Base-by-base conservation (phyloP, 2,888 invertebrate species). In the Athalia rosae region DNA sequence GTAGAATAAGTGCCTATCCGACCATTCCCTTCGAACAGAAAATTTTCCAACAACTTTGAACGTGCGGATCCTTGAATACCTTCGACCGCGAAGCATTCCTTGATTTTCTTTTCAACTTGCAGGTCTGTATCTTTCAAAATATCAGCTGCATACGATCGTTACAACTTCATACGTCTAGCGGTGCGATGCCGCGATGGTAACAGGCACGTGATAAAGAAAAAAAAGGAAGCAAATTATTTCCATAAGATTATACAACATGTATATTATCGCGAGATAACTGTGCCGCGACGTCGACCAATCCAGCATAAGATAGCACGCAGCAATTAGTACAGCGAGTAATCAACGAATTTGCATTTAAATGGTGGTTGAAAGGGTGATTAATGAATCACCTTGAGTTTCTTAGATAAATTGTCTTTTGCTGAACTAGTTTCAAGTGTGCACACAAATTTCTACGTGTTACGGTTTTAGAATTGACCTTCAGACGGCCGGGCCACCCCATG, bases 321-420 rank as follows among this genome's bases (percentile, higher is more conserved):
- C 85, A 88, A 88, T 88, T 88, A 88, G 85, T 84, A 84, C 84
- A 78, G 77, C 78, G 81, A 83, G 84, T 88, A 88, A 88, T 88
- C 86, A 87, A 86, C 84, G 82, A 86, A 88, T 88, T 88, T 88
- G 85, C 88, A 88, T 88, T 86, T 88, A 87, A 88, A 88, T 87
- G 84, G 86, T 82, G 84, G 83, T 83, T 83, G 85, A 87, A 87
- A 86, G 86, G 28, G 85, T 81, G 85, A 84, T 85, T 86, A 85
- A 88, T 87, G 85, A 87, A 87, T 87, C 82, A 82, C 82, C 80
- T 80, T 61, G 79, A 79, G 80, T 79, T 80, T 74, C 78, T 48
- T 11, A 8, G 15, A 71, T 13, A 71, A 3, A 58, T 58, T 43
- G 9, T 71, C 45, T 53, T 41, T 15, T 47, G 15, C 4, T 58